A percentile compares a stretch with the other conserved stretches of the same genome.
These are phyloP conservation scores for Aurelia sp. DNA, from an alignment of 30 jellyfish, hydroid and myxozoan species.

Conservation along the genomic window DNA sequence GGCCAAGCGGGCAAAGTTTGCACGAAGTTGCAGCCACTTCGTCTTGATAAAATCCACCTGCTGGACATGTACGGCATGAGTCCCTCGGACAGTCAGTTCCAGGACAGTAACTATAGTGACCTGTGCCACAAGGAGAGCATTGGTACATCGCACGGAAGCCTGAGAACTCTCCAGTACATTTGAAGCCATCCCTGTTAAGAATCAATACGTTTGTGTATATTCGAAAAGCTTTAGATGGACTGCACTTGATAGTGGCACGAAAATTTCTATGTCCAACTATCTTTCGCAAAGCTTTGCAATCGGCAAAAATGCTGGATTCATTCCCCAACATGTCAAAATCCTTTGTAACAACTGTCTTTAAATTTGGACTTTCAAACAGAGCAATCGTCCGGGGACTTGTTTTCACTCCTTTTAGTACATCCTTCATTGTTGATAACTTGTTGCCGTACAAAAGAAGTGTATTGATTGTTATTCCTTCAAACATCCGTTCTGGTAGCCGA, in stretches of 20 bases:
- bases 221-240: not conserved
- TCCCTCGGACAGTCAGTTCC: not conserved
- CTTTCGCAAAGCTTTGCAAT: conserved; percentile 3
- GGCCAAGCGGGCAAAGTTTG: conserved; percentile 65
- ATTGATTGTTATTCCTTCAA: conserved; percentile 12
- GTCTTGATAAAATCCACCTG: conserved; percentile 58
- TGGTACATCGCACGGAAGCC: not conserved
- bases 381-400: conserved; percentile 7
- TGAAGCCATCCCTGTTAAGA: conserved; percentile 27
- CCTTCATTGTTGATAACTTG: conserved; percentile 18
- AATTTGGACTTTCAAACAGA: conserved; percentile 14
- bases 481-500: conserved; percentile 6
- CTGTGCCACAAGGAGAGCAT: conserved; percentile 56
- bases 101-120: conserved; percentile 1
- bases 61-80: conserved; percentile 36
- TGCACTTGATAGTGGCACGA: conserved; percentile 24
- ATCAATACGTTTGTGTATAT: not conserved
- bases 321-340: conserved; percentile 2
- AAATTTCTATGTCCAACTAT: not conserved
- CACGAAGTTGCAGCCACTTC: conserved; percentile 40
- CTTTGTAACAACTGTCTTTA: not conserved
- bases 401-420: conserved; percentile 36
- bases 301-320: not conserved
- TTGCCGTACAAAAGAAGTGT: conserved; percentile 29
- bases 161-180: conserved; percentile 7